These are phyloP conservation scores for Drosophila jambulina DNA, from an alignment of 1,140 invertebrate species.

Conservation along the genomic window DNA sequence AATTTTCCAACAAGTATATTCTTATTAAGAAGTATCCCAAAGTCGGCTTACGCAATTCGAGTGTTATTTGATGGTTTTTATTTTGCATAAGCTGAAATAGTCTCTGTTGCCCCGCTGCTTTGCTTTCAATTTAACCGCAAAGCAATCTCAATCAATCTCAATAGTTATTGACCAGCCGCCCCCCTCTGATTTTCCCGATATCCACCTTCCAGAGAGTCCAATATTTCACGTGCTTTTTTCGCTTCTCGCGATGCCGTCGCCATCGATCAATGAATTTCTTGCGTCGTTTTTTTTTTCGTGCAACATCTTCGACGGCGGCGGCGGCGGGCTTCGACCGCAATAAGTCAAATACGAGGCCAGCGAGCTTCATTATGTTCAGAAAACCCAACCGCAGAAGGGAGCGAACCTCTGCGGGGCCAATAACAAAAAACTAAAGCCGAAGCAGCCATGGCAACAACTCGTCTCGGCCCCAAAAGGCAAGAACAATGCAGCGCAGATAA, in stretches of 20 bases:
- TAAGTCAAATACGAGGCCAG: constrained; percentile 80
- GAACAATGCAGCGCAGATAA: constrained; percentile 75
- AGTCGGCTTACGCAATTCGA: background rate
- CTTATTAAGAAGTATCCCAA: background rate
- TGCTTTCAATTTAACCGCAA: constrained; percentile 74
- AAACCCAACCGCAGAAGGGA: constrained; percentile 56
- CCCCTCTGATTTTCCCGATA: constrained; percentile 14
- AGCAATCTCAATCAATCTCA: constrained; percentile 60
- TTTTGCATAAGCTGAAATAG: constrained; percentile 59
- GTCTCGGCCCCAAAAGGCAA: constrained; percentile 45
- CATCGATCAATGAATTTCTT: constrained; percentile 68
- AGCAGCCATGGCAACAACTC: constrained; percentile 17
- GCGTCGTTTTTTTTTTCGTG: constrained; percentile 12
- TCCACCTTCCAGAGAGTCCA: constrained; percentile 45
- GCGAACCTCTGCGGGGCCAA: constrained; percentile 38
- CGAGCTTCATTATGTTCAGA: constrained; percentile 72
- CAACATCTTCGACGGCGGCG: constrained; percentile 46
- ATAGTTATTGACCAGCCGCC: constrained; percentile 67
- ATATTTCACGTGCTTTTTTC: constrained; percentile 77
- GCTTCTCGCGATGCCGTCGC: constrained; percentile 49
- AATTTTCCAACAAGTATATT: too few relatives aligned
- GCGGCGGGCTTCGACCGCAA: constrained; percentile 62
- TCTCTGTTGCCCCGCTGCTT: constrained; percentile 26
- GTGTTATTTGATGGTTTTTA: constrained; percentile 16
- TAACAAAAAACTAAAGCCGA: constrained; percentile 25